Base-by-base conservation (phyloP, 2,113 vertebrate species). In the Salvator merianae region DNA sequence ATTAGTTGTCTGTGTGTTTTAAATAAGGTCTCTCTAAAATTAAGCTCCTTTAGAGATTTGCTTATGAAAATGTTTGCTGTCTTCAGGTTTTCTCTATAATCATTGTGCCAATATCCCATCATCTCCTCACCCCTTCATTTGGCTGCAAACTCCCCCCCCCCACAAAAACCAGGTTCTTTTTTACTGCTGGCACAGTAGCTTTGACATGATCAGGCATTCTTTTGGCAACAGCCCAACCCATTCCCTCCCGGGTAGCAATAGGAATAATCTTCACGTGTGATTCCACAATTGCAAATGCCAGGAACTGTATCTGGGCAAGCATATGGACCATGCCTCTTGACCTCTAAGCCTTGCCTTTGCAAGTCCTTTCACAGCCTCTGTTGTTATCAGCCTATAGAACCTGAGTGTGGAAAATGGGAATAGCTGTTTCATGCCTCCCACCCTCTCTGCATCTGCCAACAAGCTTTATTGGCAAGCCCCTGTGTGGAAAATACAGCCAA, bases 141-240 rank as follows among this genome's bases (percentile, higher is more conserved):
- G 1, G 0, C 0, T 0, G n/a, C 2, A 0, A n/a, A n/a, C n/a
- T n/a, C n/a, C n/a, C n/a, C n/a, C n/a, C n/a, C n/a, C n/a, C n/a
- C n/a, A n/a, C n/a, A n/a, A 30, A 24, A 5, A 1, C 26, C 8
- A 0, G 0, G 4, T 0, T 0, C 0, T 3, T 47, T 16, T 40
- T 34, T 1, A 5, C 14, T 22, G 0, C 28, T 30, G 9, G 87
- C 30, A 55, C 75, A 63, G 34, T 1, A 20, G 65, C 13, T 3
- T 30, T 2, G 26, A 1, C 30, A 34, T 18, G 69, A 84, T 83
- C 53, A 26, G 2, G 5, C 87, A 78, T 43, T 59, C 50, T 9
- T 72, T 86, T 81, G 88, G 88, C 75, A 38, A 68, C 0, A 1
- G 1, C 38, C 82, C 85, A 82, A 28, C 76, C 1, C 20, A 0